Conservation (phyloP, 2,888 invertebrate genomes). For the Pteria penguin region DNA sequence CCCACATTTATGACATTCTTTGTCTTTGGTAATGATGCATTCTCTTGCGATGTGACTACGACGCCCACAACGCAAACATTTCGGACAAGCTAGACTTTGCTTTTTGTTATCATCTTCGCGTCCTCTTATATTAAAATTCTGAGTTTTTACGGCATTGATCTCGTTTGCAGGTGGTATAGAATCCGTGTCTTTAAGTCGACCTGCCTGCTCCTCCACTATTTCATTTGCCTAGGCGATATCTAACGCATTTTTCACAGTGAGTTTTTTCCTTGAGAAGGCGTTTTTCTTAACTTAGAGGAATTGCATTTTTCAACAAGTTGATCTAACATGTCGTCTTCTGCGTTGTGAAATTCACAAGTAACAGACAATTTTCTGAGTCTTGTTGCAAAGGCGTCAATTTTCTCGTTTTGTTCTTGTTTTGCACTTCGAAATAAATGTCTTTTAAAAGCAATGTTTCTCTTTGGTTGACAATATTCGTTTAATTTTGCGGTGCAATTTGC, state of each 20-base stretch:
- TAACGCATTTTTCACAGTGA: background rate
- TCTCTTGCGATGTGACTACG: too few species aligned
- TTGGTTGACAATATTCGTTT: constrained; percentile 8
- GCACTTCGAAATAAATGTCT: background rate
- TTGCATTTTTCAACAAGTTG: background rate
- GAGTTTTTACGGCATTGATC: too few species aligned
- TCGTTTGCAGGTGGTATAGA: too few species aligned
- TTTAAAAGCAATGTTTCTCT: background rate
- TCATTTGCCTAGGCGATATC: background rate
- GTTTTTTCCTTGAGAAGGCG: constrained; percentile 1
- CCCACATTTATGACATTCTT: background rate
- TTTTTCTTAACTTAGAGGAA: background rate
- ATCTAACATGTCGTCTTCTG: too few species aligned
- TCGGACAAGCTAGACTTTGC: too few species aligned
- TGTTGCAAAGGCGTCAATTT: constrained; percentile 2
- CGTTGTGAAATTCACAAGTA: background rate
- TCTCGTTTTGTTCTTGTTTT: background rate
- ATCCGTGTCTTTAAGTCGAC: background rate
- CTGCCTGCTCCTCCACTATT: constrained; percentile 1
- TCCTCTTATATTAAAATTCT: too few species aligned
- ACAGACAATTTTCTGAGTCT: background rate
- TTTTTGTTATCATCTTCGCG: too few species aligned
- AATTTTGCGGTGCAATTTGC: too few species aligned
- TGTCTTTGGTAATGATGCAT: background rate
- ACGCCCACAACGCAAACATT: too few species aligned